Evolutionary conservation across 2,113 vertebrate genomes (phyloP).

Genomic region (Malurus melanocephalus): DNA sequence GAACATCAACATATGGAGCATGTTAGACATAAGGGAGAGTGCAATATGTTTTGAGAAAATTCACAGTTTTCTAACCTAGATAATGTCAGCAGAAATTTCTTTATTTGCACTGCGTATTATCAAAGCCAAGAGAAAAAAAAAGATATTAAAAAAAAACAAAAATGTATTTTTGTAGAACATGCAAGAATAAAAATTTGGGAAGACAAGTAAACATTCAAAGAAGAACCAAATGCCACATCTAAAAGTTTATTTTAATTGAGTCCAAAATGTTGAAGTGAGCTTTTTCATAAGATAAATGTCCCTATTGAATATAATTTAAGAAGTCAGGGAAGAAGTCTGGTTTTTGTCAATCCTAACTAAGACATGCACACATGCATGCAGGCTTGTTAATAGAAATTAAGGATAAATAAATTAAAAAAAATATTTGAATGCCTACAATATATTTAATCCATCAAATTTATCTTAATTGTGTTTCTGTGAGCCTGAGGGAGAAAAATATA

Average conservation of each 20-base stretch:
- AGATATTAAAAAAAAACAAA: not conserved
- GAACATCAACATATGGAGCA: not conserved
- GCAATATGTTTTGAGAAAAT: slow-evolving; percentile 20
- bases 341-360: not conserved
- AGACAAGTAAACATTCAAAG: not conserved
- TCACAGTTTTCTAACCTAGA: slow-evolving; percentile 18
- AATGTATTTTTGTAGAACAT: not conserved
- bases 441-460: not conserved
- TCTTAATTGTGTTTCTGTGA: not conserved
- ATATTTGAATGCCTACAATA: not conserved
- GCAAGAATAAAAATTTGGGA: not conserved
- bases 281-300: not conserved
- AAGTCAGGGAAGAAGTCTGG: not conserved
- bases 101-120: not conserved
- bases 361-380: not conserved
- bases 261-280: not conserved
- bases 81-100: slow-evolving; percentile 10
- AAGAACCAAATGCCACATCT: not conserved
- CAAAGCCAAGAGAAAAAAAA: not conserved
- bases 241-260: not conserved
- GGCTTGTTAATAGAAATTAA: not conserved
- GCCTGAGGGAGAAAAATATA: not conserved
- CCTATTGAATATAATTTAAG: not conserved
- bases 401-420: not conserved
- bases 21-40: not conserved